Conservation (phyloP, 2,797 vertebrate species). For the Coilia nasus region DNA sequence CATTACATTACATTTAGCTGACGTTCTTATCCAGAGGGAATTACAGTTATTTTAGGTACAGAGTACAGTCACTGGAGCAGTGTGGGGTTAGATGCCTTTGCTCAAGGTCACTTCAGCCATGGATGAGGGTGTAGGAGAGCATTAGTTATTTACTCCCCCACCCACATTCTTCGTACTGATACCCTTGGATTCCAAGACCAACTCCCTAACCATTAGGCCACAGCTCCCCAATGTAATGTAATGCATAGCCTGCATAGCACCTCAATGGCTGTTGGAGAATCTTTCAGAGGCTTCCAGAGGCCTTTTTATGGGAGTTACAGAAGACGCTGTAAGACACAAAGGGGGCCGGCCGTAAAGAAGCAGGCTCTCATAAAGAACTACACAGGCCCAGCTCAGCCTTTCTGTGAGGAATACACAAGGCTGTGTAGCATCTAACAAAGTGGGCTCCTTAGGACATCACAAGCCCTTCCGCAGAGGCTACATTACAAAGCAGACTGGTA, state of each 20-base stretch:
- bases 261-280: background rate
- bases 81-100: no score
- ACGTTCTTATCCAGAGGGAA: no score
- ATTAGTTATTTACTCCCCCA: no score
- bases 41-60: no score
- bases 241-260: background rate
- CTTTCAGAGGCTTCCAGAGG: background rate
- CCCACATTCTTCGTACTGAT: no score
- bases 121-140: no score
- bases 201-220: no score
- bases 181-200: no score
- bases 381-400: background rate
- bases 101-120: no score
- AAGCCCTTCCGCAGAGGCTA: constrained; percentile 44
- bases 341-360: background rate
- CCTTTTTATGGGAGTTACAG: constrained; percentile 7
- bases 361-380: background rate
- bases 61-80: no score
- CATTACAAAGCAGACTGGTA: constrained; percentile 69
- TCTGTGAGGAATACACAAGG: background rate
- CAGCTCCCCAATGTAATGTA: no score
- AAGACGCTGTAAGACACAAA: constrained; percentile 13
- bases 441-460: constrained; percentile 34
- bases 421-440: background rate
- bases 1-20: no score